Evolutionary conservation across 2,888 invertebrate genomes (phyloP).

Genomic region (Epirrhoe tristata): DNA sequence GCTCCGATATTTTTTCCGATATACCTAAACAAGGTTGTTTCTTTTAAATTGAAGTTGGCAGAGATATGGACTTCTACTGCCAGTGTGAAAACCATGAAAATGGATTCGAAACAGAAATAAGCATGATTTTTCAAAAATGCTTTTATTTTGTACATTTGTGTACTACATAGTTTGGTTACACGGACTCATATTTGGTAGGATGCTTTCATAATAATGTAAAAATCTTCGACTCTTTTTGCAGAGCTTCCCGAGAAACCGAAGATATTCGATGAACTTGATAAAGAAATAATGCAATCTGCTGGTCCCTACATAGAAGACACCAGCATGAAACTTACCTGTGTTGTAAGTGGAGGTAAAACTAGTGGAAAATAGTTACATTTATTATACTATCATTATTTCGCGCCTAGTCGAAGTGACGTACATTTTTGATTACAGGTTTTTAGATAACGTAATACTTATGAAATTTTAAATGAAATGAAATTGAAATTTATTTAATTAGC

Average conservation of each 20-base stretch:
- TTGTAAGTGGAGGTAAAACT: constrained; percentile 90
- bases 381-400: neutral
- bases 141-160: too few relatives aligned
- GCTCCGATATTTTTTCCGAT: neutral
- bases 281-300: constrained; percentile 86
- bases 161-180: too few relatives aligned
- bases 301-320: constrained; percentile 91
- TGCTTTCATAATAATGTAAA: too few relatives aligned
- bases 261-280: constrained; percentile 89
- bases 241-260: constrained; percentile 90
- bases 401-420: too few relatives aligned
- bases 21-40: neutral
- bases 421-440: too few relatives aligned
- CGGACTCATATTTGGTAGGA: too few relatives aligned
- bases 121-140: neutral
- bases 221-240: constrained; percentile 75
- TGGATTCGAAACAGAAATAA: too few relatives aligned
- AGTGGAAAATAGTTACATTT: constrained; percentile 23
- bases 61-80: neutral
- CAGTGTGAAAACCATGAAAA: neutral
- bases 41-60: neutral
- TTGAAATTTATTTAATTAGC: too few relatives aligned
- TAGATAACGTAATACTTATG: too few relatives aligned
- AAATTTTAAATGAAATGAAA: too few relatives aligned
- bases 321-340: constrained; percentile 89